Evolutionary conservation across 2,113 vertebrate genomes (phyloP).

Genomic region (Willisornis vidua): DNA sequence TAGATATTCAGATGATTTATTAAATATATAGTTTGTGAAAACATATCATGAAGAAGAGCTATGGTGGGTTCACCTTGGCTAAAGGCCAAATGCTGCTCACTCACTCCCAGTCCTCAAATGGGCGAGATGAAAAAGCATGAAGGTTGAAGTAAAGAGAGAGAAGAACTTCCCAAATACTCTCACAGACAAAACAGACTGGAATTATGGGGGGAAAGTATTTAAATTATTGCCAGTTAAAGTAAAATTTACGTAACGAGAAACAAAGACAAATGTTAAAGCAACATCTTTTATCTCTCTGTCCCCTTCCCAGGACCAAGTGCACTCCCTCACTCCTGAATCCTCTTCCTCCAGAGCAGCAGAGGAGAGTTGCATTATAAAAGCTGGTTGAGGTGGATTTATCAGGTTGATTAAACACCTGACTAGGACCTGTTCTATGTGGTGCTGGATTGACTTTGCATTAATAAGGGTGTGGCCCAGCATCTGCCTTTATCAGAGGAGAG

Average conservation of each 20-base stretch:
- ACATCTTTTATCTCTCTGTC: fast-evolving
- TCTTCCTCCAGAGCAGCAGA: background rate
- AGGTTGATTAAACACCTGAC: background rate
- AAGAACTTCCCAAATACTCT: background rate
- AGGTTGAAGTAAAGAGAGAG: background rate
- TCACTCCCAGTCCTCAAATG: background rate
- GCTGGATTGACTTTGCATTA: background rate
- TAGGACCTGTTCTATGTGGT: background rate
- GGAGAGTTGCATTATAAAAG: background rate
- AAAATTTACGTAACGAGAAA: background rate
- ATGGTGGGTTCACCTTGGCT: too few relatives aligned
- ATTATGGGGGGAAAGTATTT: background rate
- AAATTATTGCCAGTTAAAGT: background rate
- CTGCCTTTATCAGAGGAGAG: background rate
- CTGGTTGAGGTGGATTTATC: background rate
- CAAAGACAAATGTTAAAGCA: background rate
- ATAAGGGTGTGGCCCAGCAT: background rate
- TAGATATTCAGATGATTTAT: background rate
- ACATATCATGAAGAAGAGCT: background rate
- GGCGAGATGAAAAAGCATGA: background rate
- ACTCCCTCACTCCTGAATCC: background rate
- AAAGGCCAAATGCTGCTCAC: background rate
- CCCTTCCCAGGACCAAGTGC: background rate
- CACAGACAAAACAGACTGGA: background rate
- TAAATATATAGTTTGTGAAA: background rate